These are phyloP conservation scores for Sthenelais limicola DNA, from an alignment of 2,888 invertebrate genomes.

Conservation along the genomic window DNA sequence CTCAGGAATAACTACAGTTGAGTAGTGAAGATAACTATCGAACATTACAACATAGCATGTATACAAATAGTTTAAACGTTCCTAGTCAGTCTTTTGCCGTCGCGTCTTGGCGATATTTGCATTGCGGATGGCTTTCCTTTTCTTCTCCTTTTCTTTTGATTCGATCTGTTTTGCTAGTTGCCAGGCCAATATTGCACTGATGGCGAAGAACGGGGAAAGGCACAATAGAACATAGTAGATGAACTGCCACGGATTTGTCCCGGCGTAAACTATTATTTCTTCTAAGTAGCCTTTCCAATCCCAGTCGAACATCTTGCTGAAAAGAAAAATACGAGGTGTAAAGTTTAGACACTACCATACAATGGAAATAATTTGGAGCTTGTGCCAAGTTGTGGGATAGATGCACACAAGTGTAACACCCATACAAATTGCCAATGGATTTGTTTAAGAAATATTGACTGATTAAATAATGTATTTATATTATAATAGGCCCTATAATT, in stretches of 20 bases:
- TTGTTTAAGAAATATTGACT: no score
- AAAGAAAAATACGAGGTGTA: neutral
- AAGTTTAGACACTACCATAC: no score
- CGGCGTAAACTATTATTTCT: conserved; percentile 67
- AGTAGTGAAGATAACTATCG: no score
- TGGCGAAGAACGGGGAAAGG: conserved; percentile 74
- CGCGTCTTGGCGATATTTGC: conserved; percentile 70
- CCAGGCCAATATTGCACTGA: conserved; percentile 75
- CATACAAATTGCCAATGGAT: no score
- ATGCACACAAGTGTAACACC: no score
- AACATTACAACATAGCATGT: no score
- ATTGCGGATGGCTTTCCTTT: conserved; percentile 71
- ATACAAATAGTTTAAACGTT: no score
- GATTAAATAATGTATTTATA: no score
- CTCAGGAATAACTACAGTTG: no score
- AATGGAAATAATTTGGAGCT: no score
- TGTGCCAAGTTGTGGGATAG: no score
- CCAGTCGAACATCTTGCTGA: conserved; percentile 49
- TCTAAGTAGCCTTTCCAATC: conserved; percentile 65
- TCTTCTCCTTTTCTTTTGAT: conserved; percentile 74
- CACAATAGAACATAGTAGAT: conserved; percentile 74
- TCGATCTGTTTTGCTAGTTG: conserved; percentile 75
- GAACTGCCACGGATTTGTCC: conserved; percentile 73
- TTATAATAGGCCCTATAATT: no score
- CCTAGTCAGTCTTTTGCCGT: conserved; percentile 57